Base-by-base conservation (phyloP, 2,113 vertebrate genomes). In the Phyllostomus hastatus region DNA sequence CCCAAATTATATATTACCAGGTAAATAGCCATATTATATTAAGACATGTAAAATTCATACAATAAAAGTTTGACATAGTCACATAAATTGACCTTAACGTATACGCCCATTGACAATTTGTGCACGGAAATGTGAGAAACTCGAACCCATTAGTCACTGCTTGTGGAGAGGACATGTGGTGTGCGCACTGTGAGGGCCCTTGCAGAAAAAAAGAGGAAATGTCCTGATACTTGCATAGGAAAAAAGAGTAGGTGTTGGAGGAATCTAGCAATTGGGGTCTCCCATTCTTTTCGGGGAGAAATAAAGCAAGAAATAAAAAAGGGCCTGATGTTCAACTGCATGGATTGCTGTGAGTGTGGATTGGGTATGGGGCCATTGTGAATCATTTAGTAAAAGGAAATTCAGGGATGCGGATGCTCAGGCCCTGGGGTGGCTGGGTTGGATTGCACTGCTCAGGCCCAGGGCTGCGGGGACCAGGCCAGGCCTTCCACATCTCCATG, bases 361-460 rank as follows among this genome's bases (percentile, higher is more conserved):
- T 48, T 72, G 31, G 3, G 7, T 26, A 11, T 38, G 35, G 14
- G 28, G 50, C 1, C 2, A 50, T 9, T 43, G 4, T 38, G 10
- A n/a, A 5, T 31, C 24, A 7, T 2, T 78, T 12, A 33, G 12
- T 50, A 38, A 78, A 46, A 83, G 19, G 16, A 33, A 70, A 52
- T 67, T 2, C 10, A 38, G 8, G 20, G 7, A 5, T 31, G 35
- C 0, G 5, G 35, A 22, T 43, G 22, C 4, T 22, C 31, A 22
- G 33, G 11, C 3, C 4, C 0, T 2, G 1, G 1, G 1, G 20
- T 12, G 46, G 46, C 2, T 0, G 0, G 3, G 10, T 11, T 72
- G 52, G 1, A 4, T 16, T 73, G 12, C 15, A 3, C 16, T 73
- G 12, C 20, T 7, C 54, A 66, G 48, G 57, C 6, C 17, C 52